phyloP scores from a whole-genome alignment of 2,113 vertebrate genomes.

The Neogobius melanostomus region DNA sequence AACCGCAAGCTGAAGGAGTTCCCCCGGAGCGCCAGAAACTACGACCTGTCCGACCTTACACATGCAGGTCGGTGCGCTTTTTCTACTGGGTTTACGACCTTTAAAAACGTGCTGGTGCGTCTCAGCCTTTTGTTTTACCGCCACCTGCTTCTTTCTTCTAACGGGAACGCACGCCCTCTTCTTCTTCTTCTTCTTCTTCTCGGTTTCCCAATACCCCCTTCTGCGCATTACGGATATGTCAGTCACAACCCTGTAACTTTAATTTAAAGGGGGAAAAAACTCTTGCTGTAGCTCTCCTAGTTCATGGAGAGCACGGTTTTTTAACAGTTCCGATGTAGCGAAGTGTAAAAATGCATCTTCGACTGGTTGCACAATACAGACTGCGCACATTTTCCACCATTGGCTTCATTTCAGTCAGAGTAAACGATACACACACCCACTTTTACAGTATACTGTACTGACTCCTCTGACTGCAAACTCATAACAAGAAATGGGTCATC shows the following conservation, averaged over 20 bases:
- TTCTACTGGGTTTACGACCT: not conserved
- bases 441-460: not conserved
- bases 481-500: too few relatives aligned
- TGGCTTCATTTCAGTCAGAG: not conserved
- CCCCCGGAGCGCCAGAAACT: slow-evolving; percentile 83
- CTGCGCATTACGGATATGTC: not conserved
- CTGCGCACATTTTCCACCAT: not conserved
- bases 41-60: slow-evolving; percentile 90
- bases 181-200: not conserved
- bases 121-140: slow-evolving; percentile 63
- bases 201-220: slow-evolving; percentile 12
- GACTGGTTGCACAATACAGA: not conserved
- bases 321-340: not conserved
- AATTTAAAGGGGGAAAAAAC: too few relatives aligned
- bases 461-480: not conserved
- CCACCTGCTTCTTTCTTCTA: slow-evolving; percentile 58
- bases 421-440: not conserved
- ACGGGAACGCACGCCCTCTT: slow-evolving; percentile 24
- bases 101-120: slow-evolving; percentile 19
- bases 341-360: not conserved
- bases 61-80: slow-evolving; percentile 79
- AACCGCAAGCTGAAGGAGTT: slow-evolving; percentile 88
- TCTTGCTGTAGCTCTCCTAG: too few relatives aligned
- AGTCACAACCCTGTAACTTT: not conserved
- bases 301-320: too few relatives aligned